Conservation (phyloP, 2,113 vertebrate species). For the Muntiacus muntjak region DNA sequence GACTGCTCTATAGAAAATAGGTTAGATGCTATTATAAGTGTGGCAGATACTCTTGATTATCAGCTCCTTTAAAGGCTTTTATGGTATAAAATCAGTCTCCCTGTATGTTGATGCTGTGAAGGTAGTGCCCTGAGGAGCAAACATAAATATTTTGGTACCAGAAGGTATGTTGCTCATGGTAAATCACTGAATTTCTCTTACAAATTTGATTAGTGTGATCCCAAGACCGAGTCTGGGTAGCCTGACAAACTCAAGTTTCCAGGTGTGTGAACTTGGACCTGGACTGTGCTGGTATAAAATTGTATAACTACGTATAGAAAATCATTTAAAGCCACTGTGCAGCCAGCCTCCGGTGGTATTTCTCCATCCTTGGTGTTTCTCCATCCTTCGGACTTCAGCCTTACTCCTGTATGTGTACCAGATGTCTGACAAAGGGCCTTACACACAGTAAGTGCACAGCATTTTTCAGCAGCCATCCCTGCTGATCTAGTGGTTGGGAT, state of each 20-base stretch:
- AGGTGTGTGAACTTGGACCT: background rate
- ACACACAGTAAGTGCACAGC: background rate
- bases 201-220: background rate
- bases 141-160: background rate
- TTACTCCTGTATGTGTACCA: background rate
- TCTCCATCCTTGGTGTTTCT: background rate
- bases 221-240: background rate
- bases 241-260: background rate
- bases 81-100: background rate
- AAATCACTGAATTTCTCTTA: background rate
- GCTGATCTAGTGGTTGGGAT: background rate
- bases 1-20: background rate
- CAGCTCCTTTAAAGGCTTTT: background rate
- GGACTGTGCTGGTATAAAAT: background rate
- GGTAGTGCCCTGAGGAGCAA: background rate
- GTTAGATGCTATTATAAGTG: background rate
- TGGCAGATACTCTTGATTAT: background rate
- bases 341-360: background rate
- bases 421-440: background rate
- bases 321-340: background rate
- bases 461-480: background rate
- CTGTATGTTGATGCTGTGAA: background rate
- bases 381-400: background rate
- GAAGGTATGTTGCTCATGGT: background rate
- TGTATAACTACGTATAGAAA: background rate